phyloP scores from a whole-genome alignment of 2,888 invertebrate genomes.

The Calephelis perditalis region DNA sequence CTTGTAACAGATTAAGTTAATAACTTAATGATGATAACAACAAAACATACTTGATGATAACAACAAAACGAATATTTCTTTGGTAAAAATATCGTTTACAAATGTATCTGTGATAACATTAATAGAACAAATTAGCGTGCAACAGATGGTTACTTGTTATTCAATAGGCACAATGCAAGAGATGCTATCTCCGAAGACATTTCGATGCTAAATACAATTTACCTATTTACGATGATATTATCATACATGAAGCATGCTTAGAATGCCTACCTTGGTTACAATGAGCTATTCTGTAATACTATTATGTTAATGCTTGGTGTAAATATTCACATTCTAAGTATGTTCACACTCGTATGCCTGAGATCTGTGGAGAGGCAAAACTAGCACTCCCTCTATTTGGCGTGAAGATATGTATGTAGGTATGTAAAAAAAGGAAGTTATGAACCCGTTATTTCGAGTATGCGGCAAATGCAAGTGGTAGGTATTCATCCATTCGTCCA shows the following conservation, averaged over 20 bases:
- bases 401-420: no score
- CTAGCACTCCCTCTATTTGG: background rate
- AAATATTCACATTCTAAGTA: background rate
- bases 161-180: conserved; percentile 31
- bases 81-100: conserved; percentile 26
- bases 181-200: conserved; percentile 32
- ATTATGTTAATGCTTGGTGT: background rate
- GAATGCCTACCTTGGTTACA: conserved; percentile 13
- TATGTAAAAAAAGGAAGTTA: no score
- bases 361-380: background rate
- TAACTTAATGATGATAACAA: no score
- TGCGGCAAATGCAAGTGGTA: no score
- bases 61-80: no score
- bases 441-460: no score
- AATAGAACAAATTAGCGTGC: conserved; percentile 32
- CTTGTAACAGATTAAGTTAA: no score
- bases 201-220: conserved; percentile 34
- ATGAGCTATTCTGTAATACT: conserved; percentile 1
- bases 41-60: no score
- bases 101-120: conserved; percentile 26
- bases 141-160: conserved; percentile 30
- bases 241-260: conserved; percentile 20
- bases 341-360: background rate
- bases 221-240: conserved; percentile 31
- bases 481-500: no score